Conservation (phyloP, 2,888 invertebrate species). For the Dascillus cervinus region DNA sequence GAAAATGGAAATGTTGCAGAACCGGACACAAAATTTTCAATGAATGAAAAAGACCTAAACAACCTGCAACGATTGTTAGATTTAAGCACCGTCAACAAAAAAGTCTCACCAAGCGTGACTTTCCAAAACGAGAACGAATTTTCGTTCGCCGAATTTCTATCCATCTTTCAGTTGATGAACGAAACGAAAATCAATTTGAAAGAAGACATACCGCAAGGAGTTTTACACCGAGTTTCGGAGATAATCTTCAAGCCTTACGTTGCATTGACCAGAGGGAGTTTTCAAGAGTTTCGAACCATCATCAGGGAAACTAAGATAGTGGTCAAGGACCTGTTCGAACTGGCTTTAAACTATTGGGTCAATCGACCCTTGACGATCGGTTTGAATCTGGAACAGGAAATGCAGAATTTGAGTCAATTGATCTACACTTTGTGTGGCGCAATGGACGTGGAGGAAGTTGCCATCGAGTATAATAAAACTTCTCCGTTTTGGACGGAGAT, state of each 20-base stretch:
- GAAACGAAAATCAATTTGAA: constrained; percentile 40
- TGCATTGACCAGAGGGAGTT: constrained; percentile 21
- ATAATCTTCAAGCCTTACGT: constrained; percentile 34
- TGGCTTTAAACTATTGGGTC: constrained; percentile 66
- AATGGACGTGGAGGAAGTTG: constrained; percentile 50
- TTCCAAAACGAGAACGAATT: constrained; percentile 48
- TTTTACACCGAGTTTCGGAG: constrained; percentile 38
- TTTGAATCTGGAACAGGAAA: constrained; percentile 48
- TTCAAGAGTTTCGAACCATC: constrained; percentile 24
- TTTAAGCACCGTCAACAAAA: constrained; percentile 42
- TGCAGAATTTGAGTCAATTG: constrained; percentile 60
- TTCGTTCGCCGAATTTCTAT: constrained; percentile 49
- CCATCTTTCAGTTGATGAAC: constrained; percentile 43
- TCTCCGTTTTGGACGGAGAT: constrained; percentile 80
- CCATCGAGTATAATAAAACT: constrained; percentile 59
- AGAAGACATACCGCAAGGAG: constrained; percentile 35
- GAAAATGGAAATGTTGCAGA: constrained; percentile 27
- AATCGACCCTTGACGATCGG: constrained; percentile 49
- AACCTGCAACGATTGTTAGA: constrained; percentile 58
- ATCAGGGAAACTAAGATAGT: constrained; percentile 42
- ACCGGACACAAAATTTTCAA: constrained; percentile 24
- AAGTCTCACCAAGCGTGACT: constrained; percentile 45
- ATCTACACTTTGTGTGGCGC: constrained; percentile 58
- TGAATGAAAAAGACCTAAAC: constrained; percentile 51
- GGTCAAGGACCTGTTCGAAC: constrained; percentile 60